These are phyloP conservation scores for Astur gentilis DNA, from an alignment of 2,113 vertebrate genomes.

Conservation along the genomic window DNA sequence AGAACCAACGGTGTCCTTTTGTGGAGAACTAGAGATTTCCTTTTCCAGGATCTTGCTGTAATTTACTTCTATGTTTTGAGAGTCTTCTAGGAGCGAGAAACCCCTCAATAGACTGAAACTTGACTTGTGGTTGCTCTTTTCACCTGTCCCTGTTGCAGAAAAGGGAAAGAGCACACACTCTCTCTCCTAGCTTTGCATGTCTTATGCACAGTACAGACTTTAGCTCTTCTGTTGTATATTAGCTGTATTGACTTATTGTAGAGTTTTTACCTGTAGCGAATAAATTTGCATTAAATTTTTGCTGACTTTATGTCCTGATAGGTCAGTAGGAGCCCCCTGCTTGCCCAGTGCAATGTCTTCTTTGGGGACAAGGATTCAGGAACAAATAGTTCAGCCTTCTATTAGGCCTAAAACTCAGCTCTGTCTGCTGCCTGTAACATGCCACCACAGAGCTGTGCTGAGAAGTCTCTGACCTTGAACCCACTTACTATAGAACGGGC, in stretches of 20 bases:
- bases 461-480: neutral
- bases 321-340: neutral
- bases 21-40: constrained; percentile 59
- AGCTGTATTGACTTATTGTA: neutral
- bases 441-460: neutral
- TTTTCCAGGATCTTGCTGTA: neutral
- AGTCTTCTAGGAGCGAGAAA: neutral
- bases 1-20: constrained; percentile 68
- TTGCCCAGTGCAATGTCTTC: neutral
- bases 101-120: neutral
- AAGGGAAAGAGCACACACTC: neutral
- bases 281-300: neutral
- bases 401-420: neutral
- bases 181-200: neutral
- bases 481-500: fast-evolving
- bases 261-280: neutral
- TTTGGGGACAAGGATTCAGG: neutral
- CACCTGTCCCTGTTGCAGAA: neutral
- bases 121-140: neutral
- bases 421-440: neutral
- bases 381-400: neutral
- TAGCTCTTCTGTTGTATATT: neutral
- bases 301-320: neutral
- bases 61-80: neutral
- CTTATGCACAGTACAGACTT: neutral